Evolutionary conservation across 2,797 vertebrate species (phyloP).

Genomic region (Halcyon smyrnensis): DNA sequence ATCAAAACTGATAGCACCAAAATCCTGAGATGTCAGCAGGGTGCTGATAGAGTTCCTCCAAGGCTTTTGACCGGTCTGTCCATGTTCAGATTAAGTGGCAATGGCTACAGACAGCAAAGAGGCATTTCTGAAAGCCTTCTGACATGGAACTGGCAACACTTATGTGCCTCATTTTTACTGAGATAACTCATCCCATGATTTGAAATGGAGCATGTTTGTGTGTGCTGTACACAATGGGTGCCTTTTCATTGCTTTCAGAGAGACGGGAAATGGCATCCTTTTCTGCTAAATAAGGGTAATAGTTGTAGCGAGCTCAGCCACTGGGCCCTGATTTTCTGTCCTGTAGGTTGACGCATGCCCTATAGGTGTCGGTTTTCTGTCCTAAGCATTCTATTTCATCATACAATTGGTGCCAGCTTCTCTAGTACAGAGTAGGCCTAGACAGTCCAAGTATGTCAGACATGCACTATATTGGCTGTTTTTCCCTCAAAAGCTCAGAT

Average conservation of each 20-base stretch:
- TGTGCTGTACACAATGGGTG: neutral
- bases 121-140: neutral
- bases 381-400: neutral
- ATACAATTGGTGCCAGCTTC: neutral
- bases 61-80: neutral
- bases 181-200: accelerated
- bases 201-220: accelerated
- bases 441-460: neutral
- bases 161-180: neutral
- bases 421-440: neutral
- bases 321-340: neutral
- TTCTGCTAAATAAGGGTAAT: neutral
- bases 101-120: neutral
- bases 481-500: neutral
- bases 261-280: neutral
- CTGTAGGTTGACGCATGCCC: neutral
- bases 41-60: neutral
- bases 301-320: neutral
- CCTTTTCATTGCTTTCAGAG: neutral
- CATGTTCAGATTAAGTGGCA: neutral
- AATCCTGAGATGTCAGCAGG: neutral
- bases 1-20: neutral
- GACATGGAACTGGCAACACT: neutral
- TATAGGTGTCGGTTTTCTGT: neutral
- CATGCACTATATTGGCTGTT: neutral